These are phyloP conservation scores for Ictalurus punctatus DNA, from an alignment of 2,113 vertebrate genomes.

Conservation along the genomic window DNA sequence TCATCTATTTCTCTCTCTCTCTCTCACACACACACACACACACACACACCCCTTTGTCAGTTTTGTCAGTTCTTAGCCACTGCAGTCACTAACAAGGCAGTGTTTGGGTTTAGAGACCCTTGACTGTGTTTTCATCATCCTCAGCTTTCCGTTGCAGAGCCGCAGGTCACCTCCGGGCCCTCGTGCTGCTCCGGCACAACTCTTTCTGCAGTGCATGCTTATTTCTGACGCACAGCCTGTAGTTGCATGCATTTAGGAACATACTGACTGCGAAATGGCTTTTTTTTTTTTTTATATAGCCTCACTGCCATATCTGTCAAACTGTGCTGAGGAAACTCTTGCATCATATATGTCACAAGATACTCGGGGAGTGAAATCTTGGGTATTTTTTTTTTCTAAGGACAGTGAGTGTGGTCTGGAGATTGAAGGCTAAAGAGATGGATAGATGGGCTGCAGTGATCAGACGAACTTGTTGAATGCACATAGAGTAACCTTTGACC, in stretches of 20 bases:
- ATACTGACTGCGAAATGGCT: not conserved
- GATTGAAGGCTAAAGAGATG: not conserved
- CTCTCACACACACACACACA: not conserved
- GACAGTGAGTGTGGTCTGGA: not conserved
- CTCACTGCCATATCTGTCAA: conserved; percentile 21
- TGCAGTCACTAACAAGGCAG: conserved; percentile 33
- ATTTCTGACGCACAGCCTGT: conserved; percentile 21
- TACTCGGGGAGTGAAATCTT: conserved; percentile 57
- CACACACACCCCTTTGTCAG: not conserved
- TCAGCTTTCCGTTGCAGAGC: not conserved
- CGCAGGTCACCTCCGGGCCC: conserved; percentile 4
- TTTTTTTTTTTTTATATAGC: conserved; percentile 18
- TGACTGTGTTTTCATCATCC: conserved; percentile 30
- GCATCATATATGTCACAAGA: conserved; percentile 47
- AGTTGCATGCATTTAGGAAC: conserved; percentile 19
- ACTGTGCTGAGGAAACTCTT: conserved; percentile 37
- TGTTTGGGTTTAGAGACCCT: not conserved
- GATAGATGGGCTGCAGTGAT: not conserved
- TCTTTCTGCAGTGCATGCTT: not conserved
- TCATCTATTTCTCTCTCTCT: not conserved
- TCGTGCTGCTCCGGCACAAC: not conserved
- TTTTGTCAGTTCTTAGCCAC: conserved; percentile 23
- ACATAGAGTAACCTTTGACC: not conserved
- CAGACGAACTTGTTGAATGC: not conserved
- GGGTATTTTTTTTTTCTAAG: not conserved